A percentile compares a stretch with the other conserved stretches of the same genome.
Evolutionary conservation across 2,113 vertebrate genomes (phyloP).

Genomic region (Pseudois nayaur): DNA sequence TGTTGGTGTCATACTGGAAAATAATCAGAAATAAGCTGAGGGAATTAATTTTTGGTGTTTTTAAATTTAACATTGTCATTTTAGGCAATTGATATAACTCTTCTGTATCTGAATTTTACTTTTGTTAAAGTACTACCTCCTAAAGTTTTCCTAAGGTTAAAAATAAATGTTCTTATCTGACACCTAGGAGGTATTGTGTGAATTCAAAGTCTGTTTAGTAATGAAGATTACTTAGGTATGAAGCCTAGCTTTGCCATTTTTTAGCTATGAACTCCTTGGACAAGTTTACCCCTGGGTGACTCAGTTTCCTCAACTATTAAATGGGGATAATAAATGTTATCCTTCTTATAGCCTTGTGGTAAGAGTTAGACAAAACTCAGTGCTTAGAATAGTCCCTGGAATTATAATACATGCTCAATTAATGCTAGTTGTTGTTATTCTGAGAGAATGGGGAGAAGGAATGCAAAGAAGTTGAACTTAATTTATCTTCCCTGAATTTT

Average conservation of each 20-base stretch:
- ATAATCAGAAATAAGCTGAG: not conserved
- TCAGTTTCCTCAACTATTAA: not conserved
- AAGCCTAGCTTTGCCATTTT: not conserved
- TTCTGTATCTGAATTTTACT: not conserved
- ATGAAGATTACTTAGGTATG: not conserved
- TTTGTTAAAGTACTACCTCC: not conserved
- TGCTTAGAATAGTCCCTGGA: not conserved
- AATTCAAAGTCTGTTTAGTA: not conserved
- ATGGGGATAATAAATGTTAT: not conserved
- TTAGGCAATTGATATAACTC: not conserved
- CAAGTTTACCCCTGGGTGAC: not conserved
- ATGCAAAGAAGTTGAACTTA: not conserved
- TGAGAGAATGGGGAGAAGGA: not conserved
- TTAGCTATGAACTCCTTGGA: not conserved
- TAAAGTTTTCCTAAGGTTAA: not conserved
- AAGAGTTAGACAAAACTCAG: not conserved
- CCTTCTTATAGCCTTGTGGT: not conserved
- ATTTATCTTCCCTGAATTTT: conserved; percentile 9
- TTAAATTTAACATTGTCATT: not conserved
- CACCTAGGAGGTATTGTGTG: not conserved
- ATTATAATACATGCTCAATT: not conserved
- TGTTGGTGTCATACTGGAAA: not conserved
- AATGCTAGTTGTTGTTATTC: not conserved
- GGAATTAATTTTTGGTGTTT: not conserved
- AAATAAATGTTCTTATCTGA: not conserved